Evolutionary conservation across 2,113 vertebrate genomes (phyloP).

Genomic region (Mugil cephalus): DNA sequence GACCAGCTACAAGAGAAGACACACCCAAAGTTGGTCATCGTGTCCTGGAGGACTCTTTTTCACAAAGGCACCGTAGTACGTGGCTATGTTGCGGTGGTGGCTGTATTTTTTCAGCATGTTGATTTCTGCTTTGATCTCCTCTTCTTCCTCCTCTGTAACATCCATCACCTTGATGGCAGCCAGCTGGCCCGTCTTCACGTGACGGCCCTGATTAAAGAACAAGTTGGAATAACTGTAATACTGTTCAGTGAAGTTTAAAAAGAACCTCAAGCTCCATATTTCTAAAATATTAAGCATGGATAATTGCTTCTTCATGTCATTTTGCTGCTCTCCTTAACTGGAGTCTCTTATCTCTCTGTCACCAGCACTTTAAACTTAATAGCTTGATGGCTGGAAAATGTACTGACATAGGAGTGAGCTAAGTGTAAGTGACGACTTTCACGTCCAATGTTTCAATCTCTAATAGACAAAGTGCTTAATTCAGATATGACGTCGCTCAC

Average conservation of each 20-base stretch:
- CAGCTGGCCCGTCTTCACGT: constrained; percentile 94
- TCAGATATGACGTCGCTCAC: constrained; percentile 76
- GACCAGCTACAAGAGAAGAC: constrained; percentile 30
- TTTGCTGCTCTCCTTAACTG: background rate
- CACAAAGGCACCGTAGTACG: constrained; percentile 94
- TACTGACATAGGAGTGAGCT: constrained; percentile 9
- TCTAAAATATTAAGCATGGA: constrained; percentile 6
- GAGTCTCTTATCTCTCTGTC: constrained; percentile 23
- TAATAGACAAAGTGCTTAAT: background rate
- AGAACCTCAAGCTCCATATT: background rate
- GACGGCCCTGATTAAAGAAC: constrained; percentile 85
- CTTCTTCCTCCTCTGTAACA: constrained; percentile 94
- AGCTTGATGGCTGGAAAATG: constrained; percentile 13
- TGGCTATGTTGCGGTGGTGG: constrained; percentile 95
- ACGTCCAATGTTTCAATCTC: background rate
- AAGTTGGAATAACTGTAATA: constrained; percentile 1
- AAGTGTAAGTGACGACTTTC: background rate
- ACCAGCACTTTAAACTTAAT: constrained; percentile 9
- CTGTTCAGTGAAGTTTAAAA: background rate
- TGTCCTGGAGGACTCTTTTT: constrained; percentile 96
- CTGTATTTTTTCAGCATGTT: constrained; percentile 97
- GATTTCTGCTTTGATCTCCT: constrained; percentile 96
- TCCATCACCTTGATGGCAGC: constrained; percentile 98
- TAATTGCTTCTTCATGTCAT: constrained; percentile 13
- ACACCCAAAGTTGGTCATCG: constrained; percentile 94